Evolutionary conservation across 2,113 vertebrate species (phyloP).

Genomic region (Sminthopsis crassicaudata): DNA sequence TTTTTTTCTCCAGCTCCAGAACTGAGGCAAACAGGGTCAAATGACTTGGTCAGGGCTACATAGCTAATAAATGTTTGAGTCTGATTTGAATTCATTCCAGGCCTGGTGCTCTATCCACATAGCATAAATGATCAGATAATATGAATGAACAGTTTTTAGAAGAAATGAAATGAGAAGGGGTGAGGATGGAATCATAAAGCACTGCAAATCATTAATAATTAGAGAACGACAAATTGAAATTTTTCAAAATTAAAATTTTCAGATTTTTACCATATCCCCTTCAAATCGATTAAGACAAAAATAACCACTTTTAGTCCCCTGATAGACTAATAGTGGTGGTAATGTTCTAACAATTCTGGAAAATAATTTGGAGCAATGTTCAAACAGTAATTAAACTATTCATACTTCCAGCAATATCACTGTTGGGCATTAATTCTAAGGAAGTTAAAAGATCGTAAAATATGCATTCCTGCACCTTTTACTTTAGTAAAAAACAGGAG

Average conservation of each 20-base stretch:
- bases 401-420: background rate
- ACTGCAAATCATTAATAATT: background rate
- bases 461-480: background rate
- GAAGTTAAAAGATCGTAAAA: background rate
- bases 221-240: background rate
- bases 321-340: background rate
- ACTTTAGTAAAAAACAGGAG: background rate
- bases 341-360: background rate
- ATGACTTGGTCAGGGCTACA: too few relatives aligned
- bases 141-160: background rate
- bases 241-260: background rate
- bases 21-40: too few relatives aligned
- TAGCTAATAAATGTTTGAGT: too few relatives aligned
- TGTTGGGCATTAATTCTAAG: background rate
- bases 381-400: background rate
- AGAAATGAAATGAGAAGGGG: too few relatives aligned
- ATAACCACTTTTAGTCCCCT: background rate
- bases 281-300: background rate
- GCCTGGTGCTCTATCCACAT: too few relatives aligned
- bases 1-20: too few relatives aligned
- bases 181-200: background rate
- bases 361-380: background rate
- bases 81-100: too few relatives aligned
- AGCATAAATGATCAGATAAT: background rate
- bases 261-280: background rate